Evolutionary conservation across 2,113 vertebrate species (phyloP).

Genomic region (Pseudorasbora parva): DNA sequence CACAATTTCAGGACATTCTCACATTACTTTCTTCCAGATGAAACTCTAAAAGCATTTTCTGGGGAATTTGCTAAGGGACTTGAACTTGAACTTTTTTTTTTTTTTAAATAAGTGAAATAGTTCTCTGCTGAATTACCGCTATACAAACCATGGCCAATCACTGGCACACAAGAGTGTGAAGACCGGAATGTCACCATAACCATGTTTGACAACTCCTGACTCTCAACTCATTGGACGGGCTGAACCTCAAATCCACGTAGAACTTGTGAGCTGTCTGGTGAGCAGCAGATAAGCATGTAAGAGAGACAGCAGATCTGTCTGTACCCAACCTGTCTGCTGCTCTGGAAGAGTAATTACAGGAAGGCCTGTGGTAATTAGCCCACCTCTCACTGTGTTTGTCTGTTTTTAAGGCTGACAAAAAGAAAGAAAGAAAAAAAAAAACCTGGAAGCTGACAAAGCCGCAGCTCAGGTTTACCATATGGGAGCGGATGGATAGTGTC

Average conservation of each 20-base stretch:
- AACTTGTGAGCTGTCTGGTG: slow-evolving; percentile 48
- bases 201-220: slow-evolving; percentile 49
- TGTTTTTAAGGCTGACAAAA: slow-evolving; percentile 50
- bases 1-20: slow-evolving; percentile 25
- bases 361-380: slow-evolving; percentile 58
- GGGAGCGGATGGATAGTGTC: slow-evolving; percentile 58
- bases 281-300: slow-evolving; percentile 36
- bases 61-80: slow-evolving; percentile 6
- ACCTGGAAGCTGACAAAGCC: slow-evolving; percentile 59
- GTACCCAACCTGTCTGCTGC: slow-evolving; percentile 46
- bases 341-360: slow-evolving; percentile 59
- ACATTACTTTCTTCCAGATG: slow-evolving; percentile 6
- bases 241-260: slow-evolving; percentile 22
- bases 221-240: slow-evolving; percentile 36
- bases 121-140: slow-evolving; percentile 35
- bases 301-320: slow-evolving; percentile 23
- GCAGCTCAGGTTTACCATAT: slow-evolving; percentile 54
- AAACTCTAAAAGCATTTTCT: slow-evolving; percentile 18
- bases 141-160: slow-evolving; percentile 24
- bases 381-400: slow-evolving; percentile 56
- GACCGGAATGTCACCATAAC: slow-evolving; percentile 33
- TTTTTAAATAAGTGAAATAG: slow-evolving; percentile 22
- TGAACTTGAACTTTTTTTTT: background rate
- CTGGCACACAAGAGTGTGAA: slow-evolving; percentile 36
- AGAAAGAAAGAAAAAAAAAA: slow-evolving; percentile 30